Base-by-base conservation (phyloP, 2,797 vertebrate genomes). In the Botia kubotai region DNA sequence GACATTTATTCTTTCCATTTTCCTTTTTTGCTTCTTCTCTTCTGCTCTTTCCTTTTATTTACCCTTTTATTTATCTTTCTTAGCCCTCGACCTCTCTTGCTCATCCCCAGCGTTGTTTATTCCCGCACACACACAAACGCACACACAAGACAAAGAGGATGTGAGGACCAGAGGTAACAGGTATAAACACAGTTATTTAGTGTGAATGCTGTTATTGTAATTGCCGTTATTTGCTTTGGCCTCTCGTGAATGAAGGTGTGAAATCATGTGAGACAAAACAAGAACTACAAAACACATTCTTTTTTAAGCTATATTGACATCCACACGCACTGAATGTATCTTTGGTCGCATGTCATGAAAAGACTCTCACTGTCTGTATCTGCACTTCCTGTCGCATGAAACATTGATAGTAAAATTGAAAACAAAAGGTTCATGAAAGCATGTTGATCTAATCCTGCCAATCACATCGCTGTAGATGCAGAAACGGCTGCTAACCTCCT, bases 171-270 rank as follows among this genome's bases (percentile, higher is more conserved):
- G 33, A 33, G 33, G 33, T 33, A 33, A 33, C 33, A 33, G 33
- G 33, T 33, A 33, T 33, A 33, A 33, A 33, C 33, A 33, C 33
- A 33, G 33, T 33, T 33, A 33, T 33, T 33, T 33, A 3, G 33
- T 5, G 33, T 33, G 33, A 33, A 33, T 33, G 33, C 33, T 33
- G 33, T 55, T 76, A 67, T 72, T 79, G 60, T 82, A 82, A 82
- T 82, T 72, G 72, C 83, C 62, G 76, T 85, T 66, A 75, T 85
- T 82, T 79, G 10, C 21, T 48, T 75, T 82, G 72, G 67, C 66
- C 77, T 77, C 68, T 60, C 2, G 4, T 80, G 73, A 36, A 77
- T 33, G 21, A 8, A 84, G 77, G 53, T 75, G 57, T 65, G 53
- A 82, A 80, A 79, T 75, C 16, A 76, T 50, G 68, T 13, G 17